Evolutionary conservation across 2,888 invertebrate species (phyloP).

Genomic region (Nomada hirtipes): DNA sequence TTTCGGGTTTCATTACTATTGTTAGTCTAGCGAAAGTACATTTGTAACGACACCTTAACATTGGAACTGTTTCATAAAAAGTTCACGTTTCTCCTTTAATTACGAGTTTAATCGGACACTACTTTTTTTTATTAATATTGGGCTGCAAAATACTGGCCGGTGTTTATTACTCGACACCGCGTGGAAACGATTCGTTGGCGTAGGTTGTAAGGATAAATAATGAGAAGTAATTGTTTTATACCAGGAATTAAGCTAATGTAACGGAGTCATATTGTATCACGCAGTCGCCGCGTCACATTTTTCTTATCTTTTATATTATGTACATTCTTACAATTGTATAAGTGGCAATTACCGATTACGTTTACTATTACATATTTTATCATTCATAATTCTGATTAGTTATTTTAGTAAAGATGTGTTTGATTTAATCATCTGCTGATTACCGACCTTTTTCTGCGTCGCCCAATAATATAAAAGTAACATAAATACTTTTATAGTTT

Average conservation of each 20-base stretch:
- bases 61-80: no score
- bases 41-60: no score
- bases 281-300: no score
- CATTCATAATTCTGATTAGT: neutral
- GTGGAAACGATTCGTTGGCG: neutral
- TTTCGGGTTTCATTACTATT: no score
- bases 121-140: slow-evolving; percentile 15
- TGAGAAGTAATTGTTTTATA: no score
- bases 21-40: no score
- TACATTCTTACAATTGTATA: neutral
- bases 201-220: neutral
- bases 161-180: neutral
- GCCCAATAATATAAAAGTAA: neutral
- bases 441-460: neutral
- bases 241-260: no score
- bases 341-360: neutral
- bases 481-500: neutral
- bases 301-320: neutral
- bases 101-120: neutral
- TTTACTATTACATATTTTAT: neutral
- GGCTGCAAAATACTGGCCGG: neutral
- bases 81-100: neutral
- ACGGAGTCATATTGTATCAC: no score
- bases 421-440: neutral
- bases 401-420: neutral